These are phyloP conservation scores for Ophthalmolycus amberensis DNA, from an alignment of 2,113 vertebrate genomes.

Conservation along the genomic window DNA sequence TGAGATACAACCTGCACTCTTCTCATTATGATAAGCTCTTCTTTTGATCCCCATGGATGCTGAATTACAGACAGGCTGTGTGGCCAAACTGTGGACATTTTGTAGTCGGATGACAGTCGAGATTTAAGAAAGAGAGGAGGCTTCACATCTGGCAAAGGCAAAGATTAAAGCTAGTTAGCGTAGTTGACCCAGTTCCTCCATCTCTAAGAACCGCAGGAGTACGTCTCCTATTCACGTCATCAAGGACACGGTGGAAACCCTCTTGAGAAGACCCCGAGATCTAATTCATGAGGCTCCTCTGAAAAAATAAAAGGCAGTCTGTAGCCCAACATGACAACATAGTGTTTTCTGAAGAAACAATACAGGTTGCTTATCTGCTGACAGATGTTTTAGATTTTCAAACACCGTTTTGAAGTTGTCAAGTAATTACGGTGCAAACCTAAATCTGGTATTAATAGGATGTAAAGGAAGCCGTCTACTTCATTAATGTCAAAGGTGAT, in stretches of 20 bases:
- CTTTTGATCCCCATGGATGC: neutral
- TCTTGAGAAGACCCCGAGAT: slow-evolving; percentile 25
- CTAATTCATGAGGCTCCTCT: slow-evolving; percentile 52
- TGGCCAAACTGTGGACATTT: neutral
- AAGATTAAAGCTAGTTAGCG: slow-evolving; percentile 9
- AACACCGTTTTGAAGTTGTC: neutral
- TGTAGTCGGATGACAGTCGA: neutral
- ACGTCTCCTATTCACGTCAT: slow-evolving; percentile 31
- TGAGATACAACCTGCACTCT: neutral
- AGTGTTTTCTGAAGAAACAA: too few relatives aligned
- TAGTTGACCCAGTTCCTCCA: slow-evolving; percentile 3
- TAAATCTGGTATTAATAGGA: neutral
- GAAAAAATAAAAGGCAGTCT: slow-evolving; percentile 4
- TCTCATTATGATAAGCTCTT: neutral
- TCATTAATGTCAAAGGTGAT: neutral
- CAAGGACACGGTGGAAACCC: slow-evolving; percentile 44
- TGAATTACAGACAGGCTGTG: neutral
- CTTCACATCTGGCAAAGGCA: neutral
- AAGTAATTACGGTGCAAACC: neutral
- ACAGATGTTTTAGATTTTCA: neutral
- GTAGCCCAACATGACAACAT: neutral
- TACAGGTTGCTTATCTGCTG: too few relatives aligned
- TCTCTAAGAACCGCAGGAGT: slow-evolving; percentile 2
- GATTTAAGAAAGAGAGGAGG: neutral
- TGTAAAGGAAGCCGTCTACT: neutral